A percentile compares a stretch with the other conserved stretches of the same genome.
These are phyloP conservation scores for Lepilemur septentrionalis DNA, from an alignment of 2,797 vertebrate genomes.

Conservation along the genomic window DNA sequence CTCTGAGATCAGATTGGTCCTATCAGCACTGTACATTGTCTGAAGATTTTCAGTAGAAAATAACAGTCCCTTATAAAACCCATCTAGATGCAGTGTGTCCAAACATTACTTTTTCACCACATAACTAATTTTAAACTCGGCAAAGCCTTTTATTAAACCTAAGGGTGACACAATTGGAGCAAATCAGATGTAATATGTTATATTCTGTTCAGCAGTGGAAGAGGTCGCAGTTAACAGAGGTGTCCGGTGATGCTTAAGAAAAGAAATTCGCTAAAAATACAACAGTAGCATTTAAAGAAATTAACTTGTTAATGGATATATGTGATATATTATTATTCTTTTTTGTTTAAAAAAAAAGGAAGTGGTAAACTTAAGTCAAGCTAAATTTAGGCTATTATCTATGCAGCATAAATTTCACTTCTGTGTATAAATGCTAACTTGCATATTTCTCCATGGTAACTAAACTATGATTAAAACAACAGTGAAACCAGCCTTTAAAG, in stretches of 20 bases:
- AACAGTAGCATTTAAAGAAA: constrained; percentile 80
- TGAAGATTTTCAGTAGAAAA: constrained; percentile 61
- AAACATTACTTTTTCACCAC: constrained; percentile 58
- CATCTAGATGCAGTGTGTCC: constrained; percentile 41
- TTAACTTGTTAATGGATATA: constrained; percentile 84
- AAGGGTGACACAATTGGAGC: neutral
- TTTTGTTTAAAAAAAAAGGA: constrained; percentile 84
- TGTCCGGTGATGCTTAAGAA: constrained; percentile 63
- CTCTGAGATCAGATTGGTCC: constrained; percentile 48
- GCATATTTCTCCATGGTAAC: constrained; percentile 93
- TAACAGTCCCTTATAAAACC: constrained; percentile 35
- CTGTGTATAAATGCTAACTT: constrained; percentile 91
- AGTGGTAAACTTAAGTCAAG: constrained; percentile 90
- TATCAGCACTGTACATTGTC: constrained; percentile 41
- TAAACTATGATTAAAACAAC: constrained; percentile 92
- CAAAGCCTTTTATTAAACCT: constrained; percentile 14
- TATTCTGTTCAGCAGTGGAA: constrained; percentile 46
- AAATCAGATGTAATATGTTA: constrained; percentile 52
- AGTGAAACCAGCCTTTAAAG: constrained; percentile 89
- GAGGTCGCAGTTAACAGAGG: neutral
- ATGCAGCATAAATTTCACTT: constrained; percentile 92
- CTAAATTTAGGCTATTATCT: constrained; percentile 92
- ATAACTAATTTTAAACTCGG: constrained; percentile 63
- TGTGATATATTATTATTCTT: constrained; percentile 80
- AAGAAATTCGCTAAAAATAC: constrained; percentile 78